Conservation (phyloP, 2,113 vertebrate genomes). For the Actenoides lindsayi region DNA sequence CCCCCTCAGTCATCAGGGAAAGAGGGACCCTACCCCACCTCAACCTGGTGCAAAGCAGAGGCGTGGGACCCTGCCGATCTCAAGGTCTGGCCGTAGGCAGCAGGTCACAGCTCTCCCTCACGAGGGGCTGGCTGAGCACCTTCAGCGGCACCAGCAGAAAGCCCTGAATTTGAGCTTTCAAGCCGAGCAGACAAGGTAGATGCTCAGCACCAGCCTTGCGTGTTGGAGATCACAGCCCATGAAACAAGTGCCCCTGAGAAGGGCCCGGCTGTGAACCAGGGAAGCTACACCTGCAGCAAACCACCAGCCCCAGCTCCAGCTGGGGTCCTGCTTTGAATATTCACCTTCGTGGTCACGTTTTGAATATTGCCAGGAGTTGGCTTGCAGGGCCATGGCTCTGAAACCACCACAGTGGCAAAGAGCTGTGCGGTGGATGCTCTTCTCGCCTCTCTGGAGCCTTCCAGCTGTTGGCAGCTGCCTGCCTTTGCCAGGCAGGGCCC, state of each 20-base stretch:
- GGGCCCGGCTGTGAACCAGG: not conserved
- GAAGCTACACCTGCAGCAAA: not conserved
- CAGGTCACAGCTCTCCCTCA: not conserved
- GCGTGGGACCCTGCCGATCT: fast-evolving
- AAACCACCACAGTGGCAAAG: fast-evolving
- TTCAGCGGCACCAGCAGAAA: not conserved
- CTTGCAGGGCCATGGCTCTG: fast-evolving
- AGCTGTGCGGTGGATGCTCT: not conserved
- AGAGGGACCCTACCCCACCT: not conserved
- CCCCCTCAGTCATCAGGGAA: not conserved
- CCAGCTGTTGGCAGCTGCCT: not conserved
- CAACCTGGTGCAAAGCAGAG: not conserved
- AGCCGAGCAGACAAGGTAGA: not conserved
- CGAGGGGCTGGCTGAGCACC: not conserved
- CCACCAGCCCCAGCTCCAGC: not conserved
- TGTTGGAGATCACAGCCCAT: not conserved
- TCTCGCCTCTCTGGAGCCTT: not conserved
- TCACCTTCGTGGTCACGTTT: not conserved
- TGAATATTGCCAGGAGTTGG: not conserved
- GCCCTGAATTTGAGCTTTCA: not conserved
- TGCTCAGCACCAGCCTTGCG: not conserved
- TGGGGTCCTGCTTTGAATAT: not conserved
- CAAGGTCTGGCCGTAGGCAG: not conserved
- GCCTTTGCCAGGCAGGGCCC: not conserved
- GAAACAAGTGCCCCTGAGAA: not conserved